Evolutionary conservation across 2,797 vertebrate species (phyloP).

Genomic region (Adelosebastes latens): DNA sequence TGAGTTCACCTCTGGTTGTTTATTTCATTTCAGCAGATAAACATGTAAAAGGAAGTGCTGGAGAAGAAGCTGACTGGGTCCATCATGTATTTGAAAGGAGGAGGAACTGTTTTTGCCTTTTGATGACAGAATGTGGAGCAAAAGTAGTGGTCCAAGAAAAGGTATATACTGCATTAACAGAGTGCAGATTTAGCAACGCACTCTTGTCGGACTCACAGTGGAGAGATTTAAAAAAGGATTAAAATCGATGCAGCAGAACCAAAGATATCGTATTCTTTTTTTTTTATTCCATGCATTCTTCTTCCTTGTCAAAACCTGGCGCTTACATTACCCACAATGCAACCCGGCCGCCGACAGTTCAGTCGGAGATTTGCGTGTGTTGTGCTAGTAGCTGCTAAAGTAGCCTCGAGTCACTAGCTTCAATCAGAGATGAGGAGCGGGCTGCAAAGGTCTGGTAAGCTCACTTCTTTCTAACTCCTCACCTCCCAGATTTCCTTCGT

Average conservation of each 20-base stretch:
- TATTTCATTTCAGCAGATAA: neutral
- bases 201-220: neutral
- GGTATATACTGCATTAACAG: neutral
- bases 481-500: neutral
- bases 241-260: neutral
- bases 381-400: neutral
- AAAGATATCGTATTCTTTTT: neutral
- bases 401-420: accelerated
- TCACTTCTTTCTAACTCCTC: too few species aligned
- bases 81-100: neutral
- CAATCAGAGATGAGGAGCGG: neutral
- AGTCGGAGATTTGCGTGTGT: neutral
- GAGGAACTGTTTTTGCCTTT: neutral
- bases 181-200: neutral
- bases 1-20: neutral
- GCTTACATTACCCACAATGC: neutral
- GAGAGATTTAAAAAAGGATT: too few species aligned
- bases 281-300: neutral
- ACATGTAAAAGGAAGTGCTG: neutral
- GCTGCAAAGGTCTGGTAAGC: neutral
- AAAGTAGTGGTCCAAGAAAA: neutral
- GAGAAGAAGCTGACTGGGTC: neutral
- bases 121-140: neutral
- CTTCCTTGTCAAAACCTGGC: neutral
- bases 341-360: accelerated